A percentile compares a stretch with the other conserved stretches of the same genome.
Conservation (phyloP, 1,140 invertebrate species). For the Hypothenemus hampei region DNA sequence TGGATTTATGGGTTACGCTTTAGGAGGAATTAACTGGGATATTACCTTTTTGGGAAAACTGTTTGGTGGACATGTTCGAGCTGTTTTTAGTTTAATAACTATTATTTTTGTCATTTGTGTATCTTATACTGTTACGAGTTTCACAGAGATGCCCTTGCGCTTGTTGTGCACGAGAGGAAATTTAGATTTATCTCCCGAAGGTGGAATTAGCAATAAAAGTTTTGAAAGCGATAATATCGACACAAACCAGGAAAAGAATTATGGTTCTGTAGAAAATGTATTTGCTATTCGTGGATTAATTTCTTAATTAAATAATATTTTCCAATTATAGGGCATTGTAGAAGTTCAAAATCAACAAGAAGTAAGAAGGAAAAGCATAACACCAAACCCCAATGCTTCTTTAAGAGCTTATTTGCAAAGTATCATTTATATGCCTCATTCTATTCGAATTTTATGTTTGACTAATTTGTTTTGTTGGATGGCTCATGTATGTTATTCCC, state of each 20-base stretch:
- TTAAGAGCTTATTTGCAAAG: constrained; percentile 77
- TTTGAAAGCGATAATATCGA: constrained; percentile 17
- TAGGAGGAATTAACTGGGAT: constrained; percentile 93
- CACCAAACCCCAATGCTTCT: constrained; percentile 49
- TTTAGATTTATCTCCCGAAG: neutral
- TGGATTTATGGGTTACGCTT: constrained; percentile 86
- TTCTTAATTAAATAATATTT: neutral
- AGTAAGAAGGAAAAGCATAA: constrained; percentile 30
- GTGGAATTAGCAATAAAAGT: constrained; percentile 8
- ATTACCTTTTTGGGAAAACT: constrained; percentile 67
- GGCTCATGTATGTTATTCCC: constrained; percentile 93
- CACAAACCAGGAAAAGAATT: constrained; percentile 9
- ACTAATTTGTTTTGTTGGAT: constrained; percentile 98
- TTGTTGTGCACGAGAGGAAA: constrained; percentile 45
- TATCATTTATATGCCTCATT: constrained; percentile 84
- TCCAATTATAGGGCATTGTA: neutral
- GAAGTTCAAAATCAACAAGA: neutral
- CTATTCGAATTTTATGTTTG: constrained; percentile 79
- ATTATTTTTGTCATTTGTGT: constrained; percentile 82
- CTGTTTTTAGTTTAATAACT: constrained; percentile 85
- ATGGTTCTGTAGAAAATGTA: constrained; percentile 27
- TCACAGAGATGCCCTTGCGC: constrained; percentile 78
- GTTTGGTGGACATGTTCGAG: constrained; percentile 82
- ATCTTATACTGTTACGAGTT: constrained; percentile 74
- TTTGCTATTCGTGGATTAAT: neutral